Conservation (phyloP, 2,113 vertebrate species). For the Parus major region DNA sequence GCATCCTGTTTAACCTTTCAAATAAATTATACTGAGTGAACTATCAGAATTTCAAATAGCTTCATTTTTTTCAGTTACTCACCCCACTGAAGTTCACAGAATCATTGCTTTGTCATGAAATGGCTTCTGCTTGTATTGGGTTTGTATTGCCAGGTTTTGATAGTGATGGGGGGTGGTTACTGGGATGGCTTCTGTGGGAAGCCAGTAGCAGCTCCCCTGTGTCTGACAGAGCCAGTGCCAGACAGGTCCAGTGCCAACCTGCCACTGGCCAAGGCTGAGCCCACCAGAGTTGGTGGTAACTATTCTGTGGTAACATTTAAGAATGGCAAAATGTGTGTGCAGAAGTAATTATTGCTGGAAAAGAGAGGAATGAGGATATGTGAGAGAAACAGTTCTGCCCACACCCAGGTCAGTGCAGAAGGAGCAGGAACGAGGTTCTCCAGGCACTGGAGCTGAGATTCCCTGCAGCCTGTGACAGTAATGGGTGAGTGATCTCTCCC, state of each 20-base stretch:
- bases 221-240: neutral
- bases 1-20: neutral
- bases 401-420: neutral
- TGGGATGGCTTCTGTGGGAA: neutral
- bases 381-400: neutral
- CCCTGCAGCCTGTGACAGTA: neutral
- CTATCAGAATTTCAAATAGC: neutral
- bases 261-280: neutral
- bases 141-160: neutral
- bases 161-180: neutral
- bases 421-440: neutral
- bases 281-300: neutral
- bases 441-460: neutral
- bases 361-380: neutral
- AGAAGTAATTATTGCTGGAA: neutral
- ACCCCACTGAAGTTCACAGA: neutral
- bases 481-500: neutral
- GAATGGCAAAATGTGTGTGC: neutral
- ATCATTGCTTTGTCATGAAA: neutral
- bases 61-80: neutral
- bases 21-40: neutral
- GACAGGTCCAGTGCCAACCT: neutral
- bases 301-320: neutral
- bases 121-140: neutral
- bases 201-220: neutral